These are phyloP conservation scores for Lasioglossum calceatum DNA, from an alignment of 2,888 invertebrate species.

Conservation along the genomic window DNA sequence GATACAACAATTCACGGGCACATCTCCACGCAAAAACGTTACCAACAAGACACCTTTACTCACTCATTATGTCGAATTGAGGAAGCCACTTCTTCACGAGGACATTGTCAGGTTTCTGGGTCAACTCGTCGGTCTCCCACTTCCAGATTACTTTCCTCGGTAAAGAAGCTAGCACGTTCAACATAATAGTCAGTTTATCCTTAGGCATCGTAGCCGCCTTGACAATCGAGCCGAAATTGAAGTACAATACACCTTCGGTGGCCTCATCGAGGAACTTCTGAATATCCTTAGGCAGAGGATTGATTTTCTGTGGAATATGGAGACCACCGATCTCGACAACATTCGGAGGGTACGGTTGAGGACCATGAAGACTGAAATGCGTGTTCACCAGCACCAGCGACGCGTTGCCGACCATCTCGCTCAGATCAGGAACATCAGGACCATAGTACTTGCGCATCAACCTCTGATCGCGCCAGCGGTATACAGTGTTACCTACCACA, in stretches of 20 bases:
- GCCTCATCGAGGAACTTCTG: conserved; percentile 88
- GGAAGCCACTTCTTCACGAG: conserved; percentile 89
- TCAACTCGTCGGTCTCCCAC: conserved; percentile 84
- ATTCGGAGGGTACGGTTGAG: conserved; percentile 86
- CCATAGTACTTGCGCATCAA: conserved; percentile 84
- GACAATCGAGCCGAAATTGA: conserved; percentile 92
- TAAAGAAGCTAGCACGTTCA: conserved; percentile 85
- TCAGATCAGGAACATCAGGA: conserved; percentile 85
- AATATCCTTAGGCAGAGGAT: conserved; percentile 84
- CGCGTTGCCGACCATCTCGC: conserved; percentile 86
- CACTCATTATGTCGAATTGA: conserved; percentile 92
- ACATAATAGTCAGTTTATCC: conserved; percentile 84
- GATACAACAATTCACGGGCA: too few species aligned
- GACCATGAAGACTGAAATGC: conserved; percentile 87
- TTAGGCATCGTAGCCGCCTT: conserved; percentile 88
- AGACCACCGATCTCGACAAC: conserved; percentile 85
- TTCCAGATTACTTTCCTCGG: conserved; percentile 92
- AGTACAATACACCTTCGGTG: conserved; percentile 89
- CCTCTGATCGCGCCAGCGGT: conserved; percentile 82
- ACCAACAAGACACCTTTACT: conserved; percentile 80
- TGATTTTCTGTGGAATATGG: conserved; percentile 75
- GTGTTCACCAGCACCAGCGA: conserved; percentile 87
- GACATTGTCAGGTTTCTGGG: conserved; percentile 88
- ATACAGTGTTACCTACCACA: conserved; percentile 75
- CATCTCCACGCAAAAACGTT: too few species aligned